Evolutionary conservation across 1,140 invertebrate species (phyloP), one percentile per base, ranked within the genome.

Genomic region (Meloidogyne chitwoodi): DNA sequence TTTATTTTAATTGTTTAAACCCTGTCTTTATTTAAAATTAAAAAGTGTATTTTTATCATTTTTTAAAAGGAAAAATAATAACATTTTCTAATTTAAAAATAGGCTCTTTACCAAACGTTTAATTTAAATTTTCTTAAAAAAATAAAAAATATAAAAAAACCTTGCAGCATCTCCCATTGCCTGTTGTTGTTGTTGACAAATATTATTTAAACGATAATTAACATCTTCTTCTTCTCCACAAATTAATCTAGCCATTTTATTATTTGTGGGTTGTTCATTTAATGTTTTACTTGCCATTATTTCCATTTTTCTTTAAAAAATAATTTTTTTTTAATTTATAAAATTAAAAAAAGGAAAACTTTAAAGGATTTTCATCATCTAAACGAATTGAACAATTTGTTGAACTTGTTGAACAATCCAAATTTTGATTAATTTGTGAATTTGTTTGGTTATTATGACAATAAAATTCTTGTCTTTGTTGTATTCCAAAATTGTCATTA

Each of bases 191-290:
- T n/a, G 19, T 31, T 31, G 29, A 31, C 29, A 31, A 19, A 19
- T 16, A 48, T 19, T 48, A 48, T 48, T 48, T 48, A 16, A 19
- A 48, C 5, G 5, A 48, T 48, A 19, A 48, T 48, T 48, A 44
- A 2, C 41, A 44, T 61, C 19, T 14, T n/a, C 48, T n/a, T 34
- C 48, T 16, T 63, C 71, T 16, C 38, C 56, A 2, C 38, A 16
- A 6, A n/a, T 29, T 31, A 71, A 22, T 24, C 68, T 71, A 85
- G 85, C 71, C 81, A 87, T 67, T 56, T 31, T 29, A 24, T 16
- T 6, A 0, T 56, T 44, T 69, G 24, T 0, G 48, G 38, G 66
- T n/a, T 56, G 48, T 26, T 41, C 41, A 27, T 66, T 78, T 31
- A 77, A 62, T 48, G 69, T 65, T 48, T 77, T 75, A n/a, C 34